Base-by-base conservation (phyloP, 2,888 invertebrate genomes). In the Portevinia maculata region DNA sequence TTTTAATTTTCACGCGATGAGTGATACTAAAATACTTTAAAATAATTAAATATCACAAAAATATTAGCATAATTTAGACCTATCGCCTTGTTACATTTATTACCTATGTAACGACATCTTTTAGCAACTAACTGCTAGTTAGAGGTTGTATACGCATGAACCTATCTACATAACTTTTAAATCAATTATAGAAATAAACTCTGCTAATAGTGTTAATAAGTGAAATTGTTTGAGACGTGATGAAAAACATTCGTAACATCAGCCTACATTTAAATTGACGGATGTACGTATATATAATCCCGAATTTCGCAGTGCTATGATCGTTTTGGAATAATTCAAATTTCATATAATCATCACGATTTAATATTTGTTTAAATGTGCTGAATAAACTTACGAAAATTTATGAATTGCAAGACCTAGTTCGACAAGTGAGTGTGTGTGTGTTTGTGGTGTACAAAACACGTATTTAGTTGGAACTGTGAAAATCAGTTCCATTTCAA, bases 201-300 rank as follows among this genome's bases (percentile, higher is more conserved):
- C 11, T 21, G 50, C 15, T 60, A 70, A 70, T 52, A 9, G 50
- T 41, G 70, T 19, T 60, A 57, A 55, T 37, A n/a, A 32, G 32
- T 59, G 52, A 59, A 50, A 39, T 9, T 7, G 37, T 28, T 34
- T 53, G 21, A 34, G 57, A 13, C 6, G 11, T 30, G 37, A 9
- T 39, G 11, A 8, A 50, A 24, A 57, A 3, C 15, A 41, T 39
- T 24, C 24, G 17, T 17, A 50, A 34, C 30, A 37, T 1, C 28
- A 28, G 28, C 28, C 1, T 1, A n/a, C 28, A 28, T 28, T 24
- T 24, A 24, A 24, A 24, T 24, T 24, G n/a, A n/a, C n/a, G n/a
- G 1, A 32, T 32, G 3, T 11, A 2, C 1, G n/a, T 34, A 11
- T 9, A 34, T n/a, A 11, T 34, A n/a, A 11, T 34, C n/a, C 34